phyloP scores from a whole-genome alignment of 2,113 vertebrate species.

The Shinisaurus crocodilurus region DNA sequence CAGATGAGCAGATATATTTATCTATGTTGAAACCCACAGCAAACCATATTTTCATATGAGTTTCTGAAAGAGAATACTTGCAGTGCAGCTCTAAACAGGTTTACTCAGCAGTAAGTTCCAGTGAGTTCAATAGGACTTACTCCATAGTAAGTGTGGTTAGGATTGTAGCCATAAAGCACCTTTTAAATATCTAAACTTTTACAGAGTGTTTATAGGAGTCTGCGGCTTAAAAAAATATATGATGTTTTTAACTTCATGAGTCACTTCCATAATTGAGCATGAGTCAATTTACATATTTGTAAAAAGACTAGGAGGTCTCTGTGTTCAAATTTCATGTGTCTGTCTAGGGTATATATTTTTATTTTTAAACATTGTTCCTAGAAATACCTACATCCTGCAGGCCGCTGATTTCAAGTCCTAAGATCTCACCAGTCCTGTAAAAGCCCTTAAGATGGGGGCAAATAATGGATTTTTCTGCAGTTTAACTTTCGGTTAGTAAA shows the following conservation, averaged over 20 bases:
- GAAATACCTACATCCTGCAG: conserved; percentile 9
- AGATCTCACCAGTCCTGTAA: neutral
- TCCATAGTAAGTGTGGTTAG: neutral
- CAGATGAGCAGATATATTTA: neutral
- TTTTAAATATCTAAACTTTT: conserved; percentile 53
- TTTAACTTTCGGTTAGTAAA: neutral
- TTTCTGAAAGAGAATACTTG: conserved; percentile 14
- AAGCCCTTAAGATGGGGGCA: neutral
- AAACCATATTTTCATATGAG: neutral
- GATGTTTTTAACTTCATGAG: conserved; percentile 65
- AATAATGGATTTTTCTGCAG: neutral
- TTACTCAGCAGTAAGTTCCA: neutral
- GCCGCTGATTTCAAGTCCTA: neutral
- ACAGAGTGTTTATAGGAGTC: conserved; percentile 53
- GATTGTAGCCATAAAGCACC: conserved; percentile 11
- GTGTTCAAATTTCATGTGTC: neutral
- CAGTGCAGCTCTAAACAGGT: neutral
- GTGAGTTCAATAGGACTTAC: neutral
- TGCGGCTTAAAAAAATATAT: conserved; percentile 45
- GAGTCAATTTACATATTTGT: conserved; percentile 57
- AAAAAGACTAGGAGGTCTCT: conserved; percentile 54
- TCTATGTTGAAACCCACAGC: neutral
- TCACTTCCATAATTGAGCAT: conserved; percentile 65
- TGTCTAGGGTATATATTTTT: conserved; percentile 11
- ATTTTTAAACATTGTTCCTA: conserved; percentile 26